Evolutionary conservation across 2,888 invertebrate genomes (phyloP), one percentile per base, ranked within the genome.

Genomic region (Meteorus cinctellus): DNA sequence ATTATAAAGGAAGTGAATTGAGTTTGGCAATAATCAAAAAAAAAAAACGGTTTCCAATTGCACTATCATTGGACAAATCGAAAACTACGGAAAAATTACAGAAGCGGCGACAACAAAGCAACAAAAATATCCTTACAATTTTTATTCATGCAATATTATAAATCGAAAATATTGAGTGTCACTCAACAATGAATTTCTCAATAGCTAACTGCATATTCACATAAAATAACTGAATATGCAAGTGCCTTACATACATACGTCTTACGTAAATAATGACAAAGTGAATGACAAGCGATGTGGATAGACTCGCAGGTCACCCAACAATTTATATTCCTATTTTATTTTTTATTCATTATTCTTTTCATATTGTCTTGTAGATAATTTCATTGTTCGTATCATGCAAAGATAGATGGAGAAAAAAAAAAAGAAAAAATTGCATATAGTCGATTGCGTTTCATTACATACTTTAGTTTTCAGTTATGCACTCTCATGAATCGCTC

Each of bases 181-280:
- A 66, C 45, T 68, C 14, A 27, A 51, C 68, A 68, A 68, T 27
- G 45, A 48, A 24, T 68, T 68, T 51, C 45, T 27, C 36, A 24
- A 55, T 29, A 24, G 31, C 29, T 14, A 12, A 8, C 41, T 41
- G 12, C 12, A 41, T 41, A 41, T 41, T 41, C 12, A 12, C 62
- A 62, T 29, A 24, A 12, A 62, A 27, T 16, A 27, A 27, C 27
- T 24, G 19, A 62, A 16, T 16, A 29, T 62, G 29, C 24, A 62
- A 62, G 29, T 62, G 27, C 8, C 62, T 29, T 14, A 63, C n/a
- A 29, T 31, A 29, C 19, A 12, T 60, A 12, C 8, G 63, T 31
- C 27, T 63, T 63, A 63, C 34, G 29, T 63, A 34, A 63, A 63
- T 63, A 63, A 34, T 63, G 34, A 63, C 29, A 31, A 63, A 31